Evolutionary conservation across 64 coral and sea anemone species (phyloP).

Genomic region (Hydrozoanthus tunicans): DNA sequence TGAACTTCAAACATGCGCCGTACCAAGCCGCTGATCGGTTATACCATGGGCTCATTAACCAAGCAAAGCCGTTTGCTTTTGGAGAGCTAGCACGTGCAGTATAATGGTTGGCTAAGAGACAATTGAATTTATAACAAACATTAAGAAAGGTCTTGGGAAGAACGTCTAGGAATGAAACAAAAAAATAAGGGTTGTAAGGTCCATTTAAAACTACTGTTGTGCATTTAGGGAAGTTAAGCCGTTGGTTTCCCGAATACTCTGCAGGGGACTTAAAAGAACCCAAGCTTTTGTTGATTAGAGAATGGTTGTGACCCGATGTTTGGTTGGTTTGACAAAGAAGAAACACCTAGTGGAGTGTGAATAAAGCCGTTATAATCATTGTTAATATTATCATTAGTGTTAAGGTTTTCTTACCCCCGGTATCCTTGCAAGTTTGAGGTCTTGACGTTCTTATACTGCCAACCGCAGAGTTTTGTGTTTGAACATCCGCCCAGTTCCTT

Average conservation of each 20-base stretch:
- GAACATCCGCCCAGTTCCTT: constrained; percentile 18
- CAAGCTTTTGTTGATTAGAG: too few relatives aligned
- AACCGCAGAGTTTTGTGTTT: neutral
- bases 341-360: too few relatives aligned
- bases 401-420: neutral
- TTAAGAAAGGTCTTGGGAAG: neutral
- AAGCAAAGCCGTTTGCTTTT: neutral
- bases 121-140: neutral
- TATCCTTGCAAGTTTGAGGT: constrained; percentile 1
- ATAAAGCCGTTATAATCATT: neutral
- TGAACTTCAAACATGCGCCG: constrained; percentile 60
- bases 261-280: too few relatives aligned
- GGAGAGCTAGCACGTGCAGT: neutral
- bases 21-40: constrained; percentile 51
- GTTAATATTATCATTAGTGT: too few relatives aligned
- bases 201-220: too few relatives aligned
- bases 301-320: too few relatives aligned
- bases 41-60: constrained; percentile 25
- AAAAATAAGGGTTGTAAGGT: too few relatives aligned
- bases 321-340: too few relatives aligned
- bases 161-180: too few relatives aligned
- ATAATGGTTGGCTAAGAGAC: neutral
- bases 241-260: too few relatives aligned
- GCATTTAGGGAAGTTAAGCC: too few relatives aligned
- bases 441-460: neutral